Evolutionary conservation across 2,113 vertebrate species (phyloP).

Genomic region (Hassar affinis): DNA sequence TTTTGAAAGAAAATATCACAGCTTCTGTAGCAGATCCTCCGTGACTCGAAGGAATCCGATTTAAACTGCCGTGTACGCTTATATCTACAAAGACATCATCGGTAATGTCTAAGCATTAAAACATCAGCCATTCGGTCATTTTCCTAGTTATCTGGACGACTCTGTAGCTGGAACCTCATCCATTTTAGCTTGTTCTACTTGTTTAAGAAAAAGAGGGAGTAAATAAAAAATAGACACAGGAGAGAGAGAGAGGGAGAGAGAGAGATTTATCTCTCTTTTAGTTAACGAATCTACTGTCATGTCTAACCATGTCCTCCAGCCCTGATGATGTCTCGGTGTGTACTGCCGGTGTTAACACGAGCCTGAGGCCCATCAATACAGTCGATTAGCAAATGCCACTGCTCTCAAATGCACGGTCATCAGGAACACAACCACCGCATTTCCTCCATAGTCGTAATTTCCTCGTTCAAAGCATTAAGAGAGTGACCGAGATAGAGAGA

Average conservation of each 20-base stretch:
- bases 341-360: slow-evolving; percentile 75
- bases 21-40: background rate
- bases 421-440: slow-evolving; percentile 18
- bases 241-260: background rate
- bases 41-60: background rate
- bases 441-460: slow-evolving; percentile 5
- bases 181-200: slow-evolving; percentile 4
- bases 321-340: slow-evolving; percentile 36
- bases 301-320: slow-evolving; percentile 41
- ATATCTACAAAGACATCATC: no score
- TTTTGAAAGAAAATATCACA: no score
- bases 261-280: slow-evolving; percentile 29
- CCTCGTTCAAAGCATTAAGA: background rate
- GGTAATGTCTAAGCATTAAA: background rate
- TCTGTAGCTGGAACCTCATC: background rate
- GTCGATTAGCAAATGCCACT: slow-evolving; percentile 54
- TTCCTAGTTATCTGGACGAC: background rate
- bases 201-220: background rate
- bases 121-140: background rate
- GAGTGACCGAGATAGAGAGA: slow-evolving; percentile 1
- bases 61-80: background rate
- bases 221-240: background rate
- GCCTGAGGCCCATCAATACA: slow-evolving; percentile 76
- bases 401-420: slow-evolving; percentile 60
- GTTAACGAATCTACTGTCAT: slow-evolving; percentile 22